phyloP scores from a whole-genome alignment of 92 coral and sea anemone species.

The Parazoanthus atlanticus region DNA sequence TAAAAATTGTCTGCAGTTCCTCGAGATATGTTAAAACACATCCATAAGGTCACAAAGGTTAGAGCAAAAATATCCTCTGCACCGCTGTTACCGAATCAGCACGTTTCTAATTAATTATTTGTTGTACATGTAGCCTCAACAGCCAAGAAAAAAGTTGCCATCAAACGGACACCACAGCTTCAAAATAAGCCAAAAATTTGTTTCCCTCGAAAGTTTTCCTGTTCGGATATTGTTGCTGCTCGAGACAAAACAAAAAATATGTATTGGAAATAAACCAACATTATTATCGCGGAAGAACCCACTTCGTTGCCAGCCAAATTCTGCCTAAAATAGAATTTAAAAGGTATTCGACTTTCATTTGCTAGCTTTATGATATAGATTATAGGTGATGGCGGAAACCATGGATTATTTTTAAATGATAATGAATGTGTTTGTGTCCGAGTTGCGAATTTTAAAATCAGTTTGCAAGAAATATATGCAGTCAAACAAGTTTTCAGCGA shows the following conservation, averaged over 20 bases:
- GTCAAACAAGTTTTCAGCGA: neutral
- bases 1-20: neutral
- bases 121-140: neutral
- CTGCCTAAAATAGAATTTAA: neutral
- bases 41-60: neutral
- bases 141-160: neutral
- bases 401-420: neutral
- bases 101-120: neutral
- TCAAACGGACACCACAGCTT: neutral
- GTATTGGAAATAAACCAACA: neutral
- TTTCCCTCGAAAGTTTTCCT: constrained; percentile 1
- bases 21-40: neutral
- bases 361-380: neutral
- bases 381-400: neutral
- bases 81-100: too few species aligned
- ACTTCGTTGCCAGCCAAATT: neutral
- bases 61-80: neutral
- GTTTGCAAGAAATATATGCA: neutral
- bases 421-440: neutral
- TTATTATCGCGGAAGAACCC: neutral
- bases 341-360: neutral
- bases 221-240: neutral
- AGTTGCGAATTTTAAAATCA: neutral
- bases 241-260: neutral
- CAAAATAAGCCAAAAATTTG: neutral